Evolutionary conservation across 2,888 invertebrate species (phyloP).

Genomic region (Hecatera dysodea): DNA sequence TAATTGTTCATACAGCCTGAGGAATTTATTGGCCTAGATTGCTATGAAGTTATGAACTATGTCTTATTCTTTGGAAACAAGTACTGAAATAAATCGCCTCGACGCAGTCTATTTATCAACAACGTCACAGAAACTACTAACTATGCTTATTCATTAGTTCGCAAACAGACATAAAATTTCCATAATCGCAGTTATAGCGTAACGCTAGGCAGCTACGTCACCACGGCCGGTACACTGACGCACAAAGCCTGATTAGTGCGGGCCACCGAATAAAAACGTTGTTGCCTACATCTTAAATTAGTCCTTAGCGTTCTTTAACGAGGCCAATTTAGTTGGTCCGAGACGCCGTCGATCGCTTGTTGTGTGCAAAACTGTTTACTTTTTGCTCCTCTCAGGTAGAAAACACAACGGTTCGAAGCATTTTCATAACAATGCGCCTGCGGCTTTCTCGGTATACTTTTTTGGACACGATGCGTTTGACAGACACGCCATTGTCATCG

Average conservation of each 20-base stretch:
- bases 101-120: conserved; percentile 69
- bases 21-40: conserved; percentile 49
- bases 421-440: conserved; percentile 90
- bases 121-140: conserved; percentile 67
- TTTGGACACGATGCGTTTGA: conserved; percentile 86
- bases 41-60: conserved; percentile 46
- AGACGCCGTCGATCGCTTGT: conserved; percentile 82
- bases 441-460: conserved; percentile 87
- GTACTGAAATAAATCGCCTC: conserved; percentile 67
- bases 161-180: conserved; percentile 72
- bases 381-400: conserved; percentile 88
- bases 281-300: conserved; percentile 85
- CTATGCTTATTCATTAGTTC: conserved; percentile 75
- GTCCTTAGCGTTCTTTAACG: conserved; percentile 85
- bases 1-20: conserved; percentile 59
- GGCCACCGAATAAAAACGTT: conserved; percentile 79
- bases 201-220: conserved; percentile 66
- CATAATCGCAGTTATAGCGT: conserved; percentile 73
- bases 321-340: conserved; percentile 85
- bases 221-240: conserved; percentile 64
- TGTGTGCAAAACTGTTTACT: conserved; percentile 85
- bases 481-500: conserved; percentile 89
- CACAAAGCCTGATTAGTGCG: conserved; percentile 71
- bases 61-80: conserved; percentile 63
- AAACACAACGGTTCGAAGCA: conserved; percentile 86